Percentiles rank a stretch among this genome's conserved stretches.
These are phyloP conservation scores for Gouania willdenowi DNA, from an alignment of 2,797 vertebrate genomes.

Conservation along the genomic window DNA sequence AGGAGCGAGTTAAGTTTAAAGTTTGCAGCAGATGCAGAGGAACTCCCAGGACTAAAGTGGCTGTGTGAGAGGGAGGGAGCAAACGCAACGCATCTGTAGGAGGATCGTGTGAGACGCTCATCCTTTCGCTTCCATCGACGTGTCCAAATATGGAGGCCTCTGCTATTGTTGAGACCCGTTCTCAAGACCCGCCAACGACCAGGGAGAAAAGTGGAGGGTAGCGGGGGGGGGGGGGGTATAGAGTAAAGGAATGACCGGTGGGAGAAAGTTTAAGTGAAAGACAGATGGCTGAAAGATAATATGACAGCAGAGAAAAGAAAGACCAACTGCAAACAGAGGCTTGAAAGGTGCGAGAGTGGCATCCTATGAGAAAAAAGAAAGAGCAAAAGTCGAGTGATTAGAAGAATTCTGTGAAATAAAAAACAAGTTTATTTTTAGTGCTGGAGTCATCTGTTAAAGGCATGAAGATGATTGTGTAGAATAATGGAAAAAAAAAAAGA, in stretches of 20 bases:
- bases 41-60: no score
- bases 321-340: constrained; percentile 3
- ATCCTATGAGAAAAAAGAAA: constrained; percentile 4
- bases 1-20: no score
- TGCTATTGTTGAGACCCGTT: constrained; percentile 55
- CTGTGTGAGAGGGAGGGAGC: no score
- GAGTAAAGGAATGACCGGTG: constrained; percentile 4
- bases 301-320: constrained; percentile 10
- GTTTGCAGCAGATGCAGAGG: no score
- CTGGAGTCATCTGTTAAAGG: constrained; percentile 35
- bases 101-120: constrained; percentile 54
- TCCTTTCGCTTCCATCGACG: constrained; percentile 63
- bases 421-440: constrained; percentile 38
- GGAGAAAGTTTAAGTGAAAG: constrained; percentile 30
- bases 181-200: constrained; percentile 56
- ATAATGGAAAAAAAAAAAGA: constrained; percentile 27
- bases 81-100: constrained; percentile 10
- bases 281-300: constrained; percentile 8
- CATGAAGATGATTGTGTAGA: constrained; percentile 37
- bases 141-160: constrained; percentile 81
- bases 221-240: background rate
- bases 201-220: constrained; percentile 33
- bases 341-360: background rate
- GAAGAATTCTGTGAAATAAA: background rate
- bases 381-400: background rate